These are phyloP conservation scores for Astur gentilis DNA, from an alignment of 2,113 vertebrate genomes.

Conservation along the genomic window DNA sequence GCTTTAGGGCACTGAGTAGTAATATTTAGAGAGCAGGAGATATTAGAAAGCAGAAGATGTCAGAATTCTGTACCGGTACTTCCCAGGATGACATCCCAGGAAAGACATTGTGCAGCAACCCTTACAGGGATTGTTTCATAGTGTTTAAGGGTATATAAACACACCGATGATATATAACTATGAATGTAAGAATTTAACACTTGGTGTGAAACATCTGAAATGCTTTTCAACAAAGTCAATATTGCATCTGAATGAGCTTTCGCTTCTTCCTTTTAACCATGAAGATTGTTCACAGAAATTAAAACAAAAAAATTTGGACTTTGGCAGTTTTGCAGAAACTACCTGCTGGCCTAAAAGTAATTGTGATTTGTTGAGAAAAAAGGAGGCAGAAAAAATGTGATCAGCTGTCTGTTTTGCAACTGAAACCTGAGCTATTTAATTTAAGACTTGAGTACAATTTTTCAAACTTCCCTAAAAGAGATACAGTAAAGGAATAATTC, in stretches of 20 bases:
- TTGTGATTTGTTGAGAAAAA: background rate
- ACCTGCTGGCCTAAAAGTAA: background rate
- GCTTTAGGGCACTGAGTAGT: background rate
- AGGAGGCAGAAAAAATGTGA: background rate
- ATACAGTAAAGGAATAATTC: background rate
- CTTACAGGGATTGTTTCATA: background rate
- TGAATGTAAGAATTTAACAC: background rate
- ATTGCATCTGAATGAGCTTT: background rate
- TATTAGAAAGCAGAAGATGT: background rate
- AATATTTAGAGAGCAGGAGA: background rate
- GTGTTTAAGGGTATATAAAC: background rate
- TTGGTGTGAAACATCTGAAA: background rate
- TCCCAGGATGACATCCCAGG: background rate
- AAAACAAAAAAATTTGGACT: background rate
- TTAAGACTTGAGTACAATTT: background rate
- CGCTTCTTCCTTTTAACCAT: background rate
- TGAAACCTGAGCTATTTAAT: background rate
- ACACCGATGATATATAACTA: fast-evolving
- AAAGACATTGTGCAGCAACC: background rate
- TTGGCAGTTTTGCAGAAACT: background rate
- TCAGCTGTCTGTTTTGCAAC: background rate
- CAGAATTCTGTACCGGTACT: background rate
- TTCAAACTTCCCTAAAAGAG: background rate
- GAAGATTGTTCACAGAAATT: background rate
- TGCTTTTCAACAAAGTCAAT: background rate